Evolutionary conservation across 2,797 vertebrate genomes (phyloP), one percentile per base, ranked within the genome.

Genomic region (Nannoperca australis): DNA sequence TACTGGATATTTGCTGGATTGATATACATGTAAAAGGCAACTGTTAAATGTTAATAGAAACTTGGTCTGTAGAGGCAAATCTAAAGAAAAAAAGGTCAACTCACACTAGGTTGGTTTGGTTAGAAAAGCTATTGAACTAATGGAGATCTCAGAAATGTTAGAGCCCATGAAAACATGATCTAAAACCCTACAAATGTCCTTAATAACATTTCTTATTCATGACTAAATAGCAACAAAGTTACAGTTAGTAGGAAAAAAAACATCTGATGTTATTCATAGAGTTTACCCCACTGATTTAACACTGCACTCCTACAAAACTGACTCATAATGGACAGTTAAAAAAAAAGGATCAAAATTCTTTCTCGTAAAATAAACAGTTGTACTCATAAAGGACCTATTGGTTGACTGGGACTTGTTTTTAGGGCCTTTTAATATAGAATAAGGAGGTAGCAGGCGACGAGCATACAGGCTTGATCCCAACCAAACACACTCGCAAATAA

Each of bases 401-500:
- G 32, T 32, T 32, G 32, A 5, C 32, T 38, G 3, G 40, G 12
- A 51, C 18, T 15, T 8, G 15, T 34, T 32, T 49, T 66, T 22
- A 56, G 18, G 17, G 1, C 22, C 13, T 40, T 50, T 32, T 7
- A 70, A 42, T 24, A 61, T 47, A 14, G 24, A 24, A 45, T 7
- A 49, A 38, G 12, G 32, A 1, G 17, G 24, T 2, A 50, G 30
- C 12, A 30, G 7, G 9, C 24, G 66, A 54, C 11, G 6, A 18
- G 47, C 38, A 45, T 32, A 45, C 18, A 47, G n/a, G 13, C 49
- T 67, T 71, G 49, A 81, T 79, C 18, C 32, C 53, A 51, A 13
- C 20, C 18, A 5, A 51, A 67, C 51, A 22, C 32, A 13, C 22
- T 38, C 4, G 2, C 12, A 73, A 62, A 63, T 78, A 27, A 42